Base-by-base conservation (phyloP, 2,888 invertebrate species). In the Dione juno region DNA sequence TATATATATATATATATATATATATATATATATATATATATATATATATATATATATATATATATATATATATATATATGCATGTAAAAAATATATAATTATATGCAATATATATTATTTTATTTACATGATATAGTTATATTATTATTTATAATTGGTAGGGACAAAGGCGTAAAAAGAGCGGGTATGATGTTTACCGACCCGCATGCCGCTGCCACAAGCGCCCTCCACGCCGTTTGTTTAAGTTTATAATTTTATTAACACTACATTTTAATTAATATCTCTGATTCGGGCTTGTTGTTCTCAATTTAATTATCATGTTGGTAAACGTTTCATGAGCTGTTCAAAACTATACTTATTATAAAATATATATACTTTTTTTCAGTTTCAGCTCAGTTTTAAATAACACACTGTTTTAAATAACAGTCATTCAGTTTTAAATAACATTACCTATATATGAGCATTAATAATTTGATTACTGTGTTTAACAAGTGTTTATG, bases 161-260 rank as follows among this genome's bases (percentile, higher is more conserved):
- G 69, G 74, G 73, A 79, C 77, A 78, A 76, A 76, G 77, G 75
- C 80, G 78, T 81, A 84, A 84, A 85, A 82, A 85, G 81, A 78
- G 81, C 79, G 72, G 77, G 77, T 70, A 74, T 88, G 87, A 75
- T 88, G 88, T 88, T 88, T 86, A 82, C 75, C 75, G 70, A 75
- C 89, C 89, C 88, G 88, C 85, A 89, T 88, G 81, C 77, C 81
- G 78, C 76, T 77, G 77, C 83, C 82, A 76, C 81, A 80, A 73
- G 67, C 75, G 67, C 71, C 77, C 77, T 77, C 73, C 77, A 74
- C 77, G 72, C 77, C 76, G 76, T 70, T 73, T 78, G 75, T 75
- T 79, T 75, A 77, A 79, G 76, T 78, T 80, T 76, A 78, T 77
- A 78, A 78, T 78, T 64, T 64, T 64, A 64, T 64, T 79, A 78